A percentile compares a stretch with the other conserved stretches of the same genome.
These are phyloP conservation scores for Acronicta aceris DNA, from an alignment of 2,888 invertebrate genomes.

Conservation along the genomic window DNA sequence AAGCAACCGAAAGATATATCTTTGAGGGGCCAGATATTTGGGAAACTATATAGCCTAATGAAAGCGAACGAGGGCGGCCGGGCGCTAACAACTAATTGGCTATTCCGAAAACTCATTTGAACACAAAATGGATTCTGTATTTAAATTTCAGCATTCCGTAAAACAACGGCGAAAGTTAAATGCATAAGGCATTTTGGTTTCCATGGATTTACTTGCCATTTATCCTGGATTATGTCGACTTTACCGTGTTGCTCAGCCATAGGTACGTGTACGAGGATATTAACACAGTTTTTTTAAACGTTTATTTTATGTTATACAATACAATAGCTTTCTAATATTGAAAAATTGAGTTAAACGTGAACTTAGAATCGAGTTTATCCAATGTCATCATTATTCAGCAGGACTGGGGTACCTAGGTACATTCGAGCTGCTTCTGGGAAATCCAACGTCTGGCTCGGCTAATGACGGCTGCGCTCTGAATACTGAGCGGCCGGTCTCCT, in stretches of 20 bases:
- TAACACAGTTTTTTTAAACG: too few species aligned
- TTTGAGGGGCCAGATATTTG: slow-evolving; percentile 87
- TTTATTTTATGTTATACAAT: too few species aligned
- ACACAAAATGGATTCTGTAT: slow-evolving; percentile 89
- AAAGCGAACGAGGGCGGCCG: slow-evolving; percentile 88
- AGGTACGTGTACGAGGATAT: slow-evolving; percentile 9
- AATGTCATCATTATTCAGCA: slow-evolving; percentile 82
- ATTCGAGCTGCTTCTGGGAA: slow-evolving; percentile 79
- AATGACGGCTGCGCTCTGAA: slow-evolving; percentile 84
- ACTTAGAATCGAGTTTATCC: slow-evolving; percentile 70
- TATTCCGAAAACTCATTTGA: slow-evolving; percentile 89
- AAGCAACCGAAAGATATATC: slow-evolving; percentile 86
- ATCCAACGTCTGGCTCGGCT: slow-evolving; percentile 83
- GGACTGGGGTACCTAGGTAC: slow-evolving; percentile 68
- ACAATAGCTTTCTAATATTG: slow-evolving; percentile 45
- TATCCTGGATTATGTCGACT: slow-evolving; percentile 51
- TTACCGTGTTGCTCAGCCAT: slow-evolving; percentile 30
- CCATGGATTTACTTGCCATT: slow-evolving; percentile 68
- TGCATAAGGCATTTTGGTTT: slow-evolving; percentile 79
- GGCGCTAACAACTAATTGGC: slow-evolving; percentile 90
- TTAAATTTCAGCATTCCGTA: slow-evolving; percentile 88
- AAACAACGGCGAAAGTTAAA: slow-evolving; percentile 86
- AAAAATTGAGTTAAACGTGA: slow-evolving; percentile 60
- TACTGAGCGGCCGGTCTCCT: slow-evolving; percentile 74
- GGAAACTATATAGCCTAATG: slow-evolving; percentile 89